phyloP scores from a whole-genome alignment of 1,140 invertebrate genomes.

The Dysdera silvatica region DNA sequence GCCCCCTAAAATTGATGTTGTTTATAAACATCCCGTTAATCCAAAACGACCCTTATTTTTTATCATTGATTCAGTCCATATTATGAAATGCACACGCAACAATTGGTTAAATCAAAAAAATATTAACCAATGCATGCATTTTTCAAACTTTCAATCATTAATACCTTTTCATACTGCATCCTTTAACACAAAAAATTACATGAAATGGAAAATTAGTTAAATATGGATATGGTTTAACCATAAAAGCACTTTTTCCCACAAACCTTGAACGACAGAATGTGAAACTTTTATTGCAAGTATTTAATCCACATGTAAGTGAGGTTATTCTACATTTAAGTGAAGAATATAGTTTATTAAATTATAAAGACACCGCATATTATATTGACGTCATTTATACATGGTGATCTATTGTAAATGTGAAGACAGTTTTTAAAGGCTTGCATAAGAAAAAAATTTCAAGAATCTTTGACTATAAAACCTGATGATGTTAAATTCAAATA shows the following conservation, averaged over 20 bases:
- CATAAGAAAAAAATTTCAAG: slow-evolving; percentile 5
- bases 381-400: slow-evolving; percentile 17
- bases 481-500: slow-evolving; percentile 13
- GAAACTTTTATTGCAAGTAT: slow-evolving; percentile 24
- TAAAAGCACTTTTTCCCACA: slow-evolving; percentile 15
- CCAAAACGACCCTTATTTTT: slow-evolving; percentile 5
- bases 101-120: slow-evolving; percentile 10
- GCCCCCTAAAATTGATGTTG: slow-evolving; percentile 2
- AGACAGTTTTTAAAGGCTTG: slow-evolving; percentile 10
- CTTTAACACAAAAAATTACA: neutral
- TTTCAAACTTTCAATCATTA: neutral
- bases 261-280: slow-evolving; percentile 32
- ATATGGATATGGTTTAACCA: slow-evolving; percentile 10
- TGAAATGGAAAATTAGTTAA: slow-evolving; percentile 19
- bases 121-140: neutral
- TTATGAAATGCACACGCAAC: slow-evolving; percentile 10
- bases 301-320: slow-evolving; percentile 20
- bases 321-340: slow-evolving; percentile 4
- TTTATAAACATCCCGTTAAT: slow-evolving; percentile 7
- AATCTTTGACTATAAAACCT: slow-evolving; percentile 9
- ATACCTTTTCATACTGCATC: neutral
- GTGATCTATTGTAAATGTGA: slow-evolving; percentile 29
- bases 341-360: neutral
- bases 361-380: slow-evolving; percentile 13
- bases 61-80: slow-evolving; percentile 19